A percentile compares a stretch with the other conserved stretches of the same genome.
Conservation (phyloP, 1,140 invertebrate genomes). For the Papilio aristodemus region DNA sequence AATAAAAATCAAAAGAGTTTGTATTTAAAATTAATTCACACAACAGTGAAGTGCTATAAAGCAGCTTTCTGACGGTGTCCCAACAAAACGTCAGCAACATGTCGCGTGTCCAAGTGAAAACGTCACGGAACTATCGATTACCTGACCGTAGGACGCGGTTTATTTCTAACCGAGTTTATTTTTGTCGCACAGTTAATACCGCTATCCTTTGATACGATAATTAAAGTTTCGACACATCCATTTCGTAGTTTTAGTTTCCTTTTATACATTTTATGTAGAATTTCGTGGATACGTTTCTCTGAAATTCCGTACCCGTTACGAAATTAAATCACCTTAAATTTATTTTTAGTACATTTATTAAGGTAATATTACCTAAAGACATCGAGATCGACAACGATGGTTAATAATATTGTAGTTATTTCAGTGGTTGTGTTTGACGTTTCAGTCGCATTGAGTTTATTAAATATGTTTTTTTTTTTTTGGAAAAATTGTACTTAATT, state of each 20-base stretch:
- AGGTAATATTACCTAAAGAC: too few relatives aligned
- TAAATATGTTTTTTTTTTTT: too few relatives aligned
- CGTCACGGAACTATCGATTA: slow-evolving; percentile 18
- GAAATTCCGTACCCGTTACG: neutral
- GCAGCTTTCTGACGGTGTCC: neutral
- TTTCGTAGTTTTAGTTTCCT: neutral
- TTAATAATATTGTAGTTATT: too few relatives aligned
- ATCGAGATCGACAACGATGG: too few relatives aligned
- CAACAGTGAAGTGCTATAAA: neutral
- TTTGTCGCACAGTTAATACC: neutral
- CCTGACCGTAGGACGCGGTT: neutral
- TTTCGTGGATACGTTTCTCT: neutral
- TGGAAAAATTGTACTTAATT: too few relatives aligned
- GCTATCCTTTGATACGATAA: neutral
- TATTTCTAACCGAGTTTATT: slow-evolving; percentile 21
- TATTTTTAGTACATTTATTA: too few relatives aligned
- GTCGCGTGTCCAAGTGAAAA: slow-evolving; percentile 4
- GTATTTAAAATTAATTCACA: too few relatives aligned
- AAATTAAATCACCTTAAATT: too few relatives aligned
- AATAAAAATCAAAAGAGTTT: too few relatives aligned
- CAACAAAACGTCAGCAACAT: neutral
- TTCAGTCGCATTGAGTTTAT: too few relatives aligned
- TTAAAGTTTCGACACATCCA: neutral
- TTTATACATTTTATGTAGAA: too few relatives aligned
- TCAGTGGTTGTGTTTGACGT: too few relatives aligned